Percentiles rank a stretch among this genome's conserved stretches.
These are phyloP conservation scores for Takifugu flavidus DNA, from an alignment of 2,113 vertebrate genomes.

Conservation along the genomic window DNA sequence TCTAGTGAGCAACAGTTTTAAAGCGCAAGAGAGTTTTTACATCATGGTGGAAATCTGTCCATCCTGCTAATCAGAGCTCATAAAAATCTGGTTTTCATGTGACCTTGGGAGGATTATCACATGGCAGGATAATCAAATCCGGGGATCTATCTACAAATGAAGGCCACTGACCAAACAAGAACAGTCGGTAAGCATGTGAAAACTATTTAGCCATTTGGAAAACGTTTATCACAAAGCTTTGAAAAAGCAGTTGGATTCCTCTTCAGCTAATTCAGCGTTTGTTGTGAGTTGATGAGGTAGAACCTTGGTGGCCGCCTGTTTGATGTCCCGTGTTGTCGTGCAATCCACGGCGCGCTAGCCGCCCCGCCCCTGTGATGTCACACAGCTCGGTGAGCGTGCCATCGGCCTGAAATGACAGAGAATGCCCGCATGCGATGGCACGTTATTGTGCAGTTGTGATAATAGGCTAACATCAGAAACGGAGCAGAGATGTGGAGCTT, in stretches of 20 bases:
- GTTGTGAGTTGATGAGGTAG: background rate
- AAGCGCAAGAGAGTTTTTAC: background rate
- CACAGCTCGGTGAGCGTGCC: slow-evolving; percentile 48
- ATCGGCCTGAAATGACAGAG: slow-evolving; percentile 36
- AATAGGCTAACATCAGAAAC: slow-evolving; percentile 40
- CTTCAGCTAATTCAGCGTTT: background rate
- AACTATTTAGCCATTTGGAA: too few species aligned
- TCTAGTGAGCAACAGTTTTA: too few species aligned
- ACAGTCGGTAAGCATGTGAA: too few species aligned
- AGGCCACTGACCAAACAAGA: too few species aligned
- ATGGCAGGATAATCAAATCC: too few species aligned
- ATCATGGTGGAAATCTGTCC: too few species aligned
- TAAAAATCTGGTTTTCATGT: too few species aligned
- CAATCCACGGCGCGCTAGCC: background rate
- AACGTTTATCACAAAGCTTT: too few species aligned
- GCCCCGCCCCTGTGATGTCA: slow-evolving; percentile 27
- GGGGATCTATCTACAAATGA: too few species aligned
- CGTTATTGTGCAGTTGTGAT: slow-evolving; percentile 61
- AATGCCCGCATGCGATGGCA: slow-evolving; percentile 58
- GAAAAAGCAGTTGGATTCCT: too few species aligned
- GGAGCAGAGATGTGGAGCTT: slow-evolving; percentile 25
- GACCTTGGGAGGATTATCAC: too few species aligned
- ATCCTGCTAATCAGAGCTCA: too few species aligned
- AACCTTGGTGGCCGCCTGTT: slow-evolving; percentile 24
- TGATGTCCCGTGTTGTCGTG: slow-evolving; percentile 14